Evolutionary conservation across 2,888 invertebrate genomes (phyloP), one percentile per base, ranked within the genome.

Genomic region (Nemurella pictetii): DNA sequence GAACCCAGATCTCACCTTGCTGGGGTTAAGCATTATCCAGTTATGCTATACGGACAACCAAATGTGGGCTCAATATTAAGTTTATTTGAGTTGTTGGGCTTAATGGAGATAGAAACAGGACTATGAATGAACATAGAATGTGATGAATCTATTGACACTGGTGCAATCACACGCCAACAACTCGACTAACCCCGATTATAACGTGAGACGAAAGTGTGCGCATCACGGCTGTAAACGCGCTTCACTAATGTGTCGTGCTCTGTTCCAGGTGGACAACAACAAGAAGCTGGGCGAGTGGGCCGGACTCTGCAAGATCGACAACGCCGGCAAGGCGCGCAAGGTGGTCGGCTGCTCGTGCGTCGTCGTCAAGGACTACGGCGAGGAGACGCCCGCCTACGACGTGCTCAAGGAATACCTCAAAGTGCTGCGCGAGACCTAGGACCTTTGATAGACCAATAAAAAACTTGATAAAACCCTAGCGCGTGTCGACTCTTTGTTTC

Each of bases 211-310:
- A n/a, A n/a, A n/a, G n/a, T n/a, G n/a, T n/a, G n/a, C n/a, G n/a
- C n/a, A n/a, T n/a, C n/a, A n/a, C n/a, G n/a, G n/a, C n/a, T n/a
- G n/a, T n/a, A n/a, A n/a, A n/a, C n/a, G n/a, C n/a, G n/a, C n/a
- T n/a, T 20, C 12, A 12, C 55, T 55, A 3, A 55, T 55, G 15
- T 55, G 55, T 12, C 20, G 5, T 55, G n/a, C 98, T 86, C 93
- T 99, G 87, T 95, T 99, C 87, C 97, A 97, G 93, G 98, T 86
- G 83, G 99, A 99, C 91, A 98, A 98, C 91, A 99, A 99, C 93
- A 99, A 99, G 92, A 98, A 98, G 90, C 94, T 99, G 85, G 99
- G 99, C 81, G 99, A 99, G 93, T 99, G 99, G 99, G 97, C 98
- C 81, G 99, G 99, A 87, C 94, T 99, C 86, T 99, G 99, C 93